Evolutionary conservation across 2,888 invertebrate species (phyloP), one percentile per base, ranked within the genome.

Genomic region (Argyresthia albistria): DNA sequence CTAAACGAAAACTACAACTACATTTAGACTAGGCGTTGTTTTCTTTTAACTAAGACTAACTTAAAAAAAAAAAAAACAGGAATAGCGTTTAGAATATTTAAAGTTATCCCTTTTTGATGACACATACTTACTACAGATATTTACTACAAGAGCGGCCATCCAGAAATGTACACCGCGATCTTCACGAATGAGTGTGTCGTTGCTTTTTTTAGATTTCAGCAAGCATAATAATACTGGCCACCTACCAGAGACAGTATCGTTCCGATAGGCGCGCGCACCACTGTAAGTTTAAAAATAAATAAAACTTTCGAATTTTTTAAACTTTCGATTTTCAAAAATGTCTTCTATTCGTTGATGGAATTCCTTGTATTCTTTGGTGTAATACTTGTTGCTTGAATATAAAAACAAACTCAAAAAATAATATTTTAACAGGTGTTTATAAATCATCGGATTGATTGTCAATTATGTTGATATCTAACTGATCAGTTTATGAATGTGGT

Each of bases 191-290:
- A 82, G 72, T 81, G 72, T 81, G 60, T 59, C 58, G 60, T 72
- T 14, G 12, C 84, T 84, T 80, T 80, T 83, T 83, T 77, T 86
- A 84, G 84, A 80, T 69, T 79, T 78, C 74, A 82, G 78, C 82
- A 65, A 69, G 71, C 69, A 74, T 68, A 53, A 73, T 67, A 70
- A 68, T 58, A 60, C 46, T 62, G 66, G 65, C 67, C 65, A 65
- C 65, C 63, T 65, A 67, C 67, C 68, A 67, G 69, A 69, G 66
- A 66, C 76, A 82, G 83, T 83, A 70, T 69, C 67, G 70, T 70
- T 75, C 64, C 67, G 76, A 67, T 79, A 76, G 77, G 80, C 83
- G 82, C 72, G 80, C 81, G 82, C 82, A 80, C 76, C 67, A 71
- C 73, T 72, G 83, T 84, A 81, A 84, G 84, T 83, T 72, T 60